These are phyloP conservation scores for Parasteatoda tepidariorum DNA, from an alignment of 1,140 invertebrate species.

Conservation along the genomic window DNA sequence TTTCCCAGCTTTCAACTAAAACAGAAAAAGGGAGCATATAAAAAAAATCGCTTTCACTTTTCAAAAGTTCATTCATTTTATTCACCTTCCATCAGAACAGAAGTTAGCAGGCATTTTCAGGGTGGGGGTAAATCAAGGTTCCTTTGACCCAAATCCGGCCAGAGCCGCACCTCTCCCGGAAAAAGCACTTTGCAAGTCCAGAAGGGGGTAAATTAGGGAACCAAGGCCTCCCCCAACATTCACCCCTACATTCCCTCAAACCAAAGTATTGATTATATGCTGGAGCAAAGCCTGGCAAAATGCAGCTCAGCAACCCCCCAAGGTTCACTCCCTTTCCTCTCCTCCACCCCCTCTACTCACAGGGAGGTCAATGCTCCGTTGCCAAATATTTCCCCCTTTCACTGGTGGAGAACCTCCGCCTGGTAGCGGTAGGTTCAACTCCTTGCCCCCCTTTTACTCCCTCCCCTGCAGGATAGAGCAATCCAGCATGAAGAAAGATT, in stretches of 20 bases:
- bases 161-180: background rate
- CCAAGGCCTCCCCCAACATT: background rate
- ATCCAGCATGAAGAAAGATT: background rate
- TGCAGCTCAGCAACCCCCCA: background rate
- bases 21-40: no score
- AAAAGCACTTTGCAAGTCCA: background rate
- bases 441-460: background rate
- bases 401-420: background rate
- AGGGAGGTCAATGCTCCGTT: background rate
- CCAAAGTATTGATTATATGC: background rate
- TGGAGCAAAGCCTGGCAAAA: background rate
- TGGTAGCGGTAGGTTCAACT: background rate
- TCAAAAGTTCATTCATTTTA: no score
- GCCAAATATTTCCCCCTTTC: slow-evolving; percentile 5
- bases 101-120: background rate
- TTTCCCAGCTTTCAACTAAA: no score
- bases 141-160: background rate
- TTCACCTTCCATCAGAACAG: no score
- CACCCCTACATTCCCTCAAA: background rate
- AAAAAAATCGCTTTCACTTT: no score
- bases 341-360: background rate
- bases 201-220: slow-evolving; percentile 13
- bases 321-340: background rate
- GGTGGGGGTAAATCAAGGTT: background rate
- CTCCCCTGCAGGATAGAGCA: background rate